phyloP scores from a whole-genome alignment of 2,797 vertebrate genomes.

The Argyrosomus regius region DNA sequence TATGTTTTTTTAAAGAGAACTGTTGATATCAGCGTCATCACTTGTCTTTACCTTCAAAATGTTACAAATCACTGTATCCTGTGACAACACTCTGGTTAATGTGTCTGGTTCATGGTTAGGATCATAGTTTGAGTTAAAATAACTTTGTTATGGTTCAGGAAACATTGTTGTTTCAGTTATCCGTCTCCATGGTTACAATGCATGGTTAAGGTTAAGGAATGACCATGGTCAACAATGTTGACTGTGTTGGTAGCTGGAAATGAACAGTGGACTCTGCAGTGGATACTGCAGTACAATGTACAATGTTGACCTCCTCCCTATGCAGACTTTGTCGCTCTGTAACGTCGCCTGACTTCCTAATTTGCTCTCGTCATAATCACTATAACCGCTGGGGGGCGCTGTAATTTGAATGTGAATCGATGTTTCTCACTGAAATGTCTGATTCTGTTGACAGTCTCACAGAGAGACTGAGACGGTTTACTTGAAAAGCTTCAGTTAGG shows the following conservation, averaged over 20 bases:
- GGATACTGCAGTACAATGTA: neutral
- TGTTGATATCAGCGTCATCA: no score
- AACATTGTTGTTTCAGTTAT: neutral
- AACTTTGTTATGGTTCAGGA: neutral
- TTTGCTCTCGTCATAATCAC: neutral
- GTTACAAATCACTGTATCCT: no score
- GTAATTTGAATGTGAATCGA: no score
- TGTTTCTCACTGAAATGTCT: no score
- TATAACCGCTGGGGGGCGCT: no score
- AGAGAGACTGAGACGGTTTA: no score
- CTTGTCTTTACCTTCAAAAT: no score
- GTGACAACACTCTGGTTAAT: no score
- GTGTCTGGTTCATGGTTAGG: no score
- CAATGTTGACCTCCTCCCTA: neutral
- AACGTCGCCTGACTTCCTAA: neutral
- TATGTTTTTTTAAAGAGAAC: neutral
- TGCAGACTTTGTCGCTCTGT: neutral
- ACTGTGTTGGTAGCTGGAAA: neutral
- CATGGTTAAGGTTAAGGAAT: neutral
- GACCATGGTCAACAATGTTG: neutral
- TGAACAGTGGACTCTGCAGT: neutral
- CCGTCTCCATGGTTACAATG: neutral
- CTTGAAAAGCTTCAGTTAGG: no score
- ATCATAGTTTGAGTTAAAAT: neutral
- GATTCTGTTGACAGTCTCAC: no score